Conservation (phyloP, 2,113 vertebrate genomes). For the Eulacestoma nigropectus region DNA sequence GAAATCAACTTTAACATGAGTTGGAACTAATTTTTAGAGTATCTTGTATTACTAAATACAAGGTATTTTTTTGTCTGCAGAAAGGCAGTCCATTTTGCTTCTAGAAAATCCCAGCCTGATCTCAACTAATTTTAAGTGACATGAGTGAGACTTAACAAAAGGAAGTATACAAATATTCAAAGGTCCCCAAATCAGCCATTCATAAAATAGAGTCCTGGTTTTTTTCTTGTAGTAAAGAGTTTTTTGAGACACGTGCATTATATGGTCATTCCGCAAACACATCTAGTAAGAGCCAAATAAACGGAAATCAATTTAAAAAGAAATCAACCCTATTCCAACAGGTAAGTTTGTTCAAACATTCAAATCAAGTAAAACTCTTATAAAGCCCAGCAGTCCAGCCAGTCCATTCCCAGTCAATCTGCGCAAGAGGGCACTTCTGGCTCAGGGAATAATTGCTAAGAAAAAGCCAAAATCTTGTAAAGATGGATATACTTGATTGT, state of each 20-base stretch:
- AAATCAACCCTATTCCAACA: not conserved
- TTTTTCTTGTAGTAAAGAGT: not conserved
- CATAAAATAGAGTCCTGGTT: not conserved
- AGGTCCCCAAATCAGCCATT: not conserved
- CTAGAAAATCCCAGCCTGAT: not conserved
- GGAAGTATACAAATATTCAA: not conserved
- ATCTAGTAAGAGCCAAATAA: not conserved
- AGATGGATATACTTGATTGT: not conserved
- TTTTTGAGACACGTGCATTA: not conserved
- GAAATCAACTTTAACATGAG: not conserved
- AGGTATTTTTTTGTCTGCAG: not conserved
- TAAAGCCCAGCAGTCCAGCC: not conserved
- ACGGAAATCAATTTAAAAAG: not conserved
- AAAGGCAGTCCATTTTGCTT: not conserved
- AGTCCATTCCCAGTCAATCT: not conserved
- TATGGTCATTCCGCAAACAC: not conserved
- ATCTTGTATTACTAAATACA: not conserved
- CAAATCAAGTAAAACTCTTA: not conserved
- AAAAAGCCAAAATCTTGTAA: not conserved
- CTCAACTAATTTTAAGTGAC: not conserved
- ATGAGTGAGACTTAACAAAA: not conserved
- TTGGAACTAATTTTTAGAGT: not conserved
- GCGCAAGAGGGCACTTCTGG: not conserved
- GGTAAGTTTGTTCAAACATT: not conserved
- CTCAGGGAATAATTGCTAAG: not conserved